A percentile compares a stretch with the other conserved stretches of the same genome.
phyloP scores from a whole-genome alignment of 1,140 invertebrate species.

The Leptestheria dahalacensis region DNA sequence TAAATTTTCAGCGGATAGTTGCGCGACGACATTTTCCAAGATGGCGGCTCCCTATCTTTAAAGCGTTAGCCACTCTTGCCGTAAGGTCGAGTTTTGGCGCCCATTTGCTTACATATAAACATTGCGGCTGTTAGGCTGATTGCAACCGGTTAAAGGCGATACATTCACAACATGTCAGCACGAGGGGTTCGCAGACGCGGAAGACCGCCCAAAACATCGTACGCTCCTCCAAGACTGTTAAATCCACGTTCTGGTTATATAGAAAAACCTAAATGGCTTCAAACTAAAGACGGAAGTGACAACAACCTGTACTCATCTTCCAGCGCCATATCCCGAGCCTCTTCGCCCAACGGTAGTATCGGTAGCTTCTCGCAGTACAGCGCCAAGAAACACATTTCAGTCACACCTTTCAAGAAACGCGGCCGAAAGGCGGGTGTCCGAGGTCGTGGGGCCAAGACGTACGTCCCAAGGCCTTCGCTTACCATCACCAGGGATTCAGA shows the following conservation, averaged over 20 bases:
- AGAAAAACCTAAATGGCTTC: slow-evolving; percentile 81
- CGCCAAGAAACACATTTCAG: slow-evolving; percentile 18
- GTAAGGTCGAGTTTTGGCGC: slow-evolving; percentile 9
- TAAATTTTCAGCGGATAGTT: slow-evolving; percentile 19
- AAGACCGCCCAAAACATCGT: slow-evolving; percentile 68
- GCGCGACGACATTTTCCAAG: slow-evolving; percentile 12
- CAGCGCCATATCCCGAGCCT: slow-evolving; percentile 54
- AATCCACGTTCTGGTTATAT: slow-evolving; percentile 69
- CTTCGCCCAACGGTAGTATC: slow-evolving; percentile 54
- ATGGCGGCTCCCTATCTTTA: slow-evolving; percentile 1
- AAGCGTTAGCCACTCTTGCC: background rate
- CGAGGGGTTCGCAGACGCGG: slow-evolving; percentile 71
- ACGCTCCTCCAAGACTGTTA: slow-evolving; percentile 37
- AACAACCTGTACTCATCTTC: slow-evolving; percentile 44
- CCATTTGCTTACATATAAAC: slow-evolving; percentile 8
- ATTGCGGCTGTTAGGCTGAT: slow-evolving; percentile 4
- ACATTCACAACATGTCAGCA: slow-evolving; percentile 51
- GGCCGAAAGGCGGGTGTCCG: slow-evolving; percentile 31
- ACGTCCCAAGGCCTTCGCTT: slow-evolving; percentile 40
- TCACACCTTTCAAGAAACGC: slow-evolving; percentile 13
- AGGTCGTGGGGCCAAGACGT: slow-evolving; percentile 37
- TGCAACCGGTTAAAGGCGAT: too few species aligned
- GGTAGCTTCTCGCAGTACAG: slow-evolving; percentile 38
- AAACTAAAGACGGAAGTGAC: slow-evolving; percentile 44
- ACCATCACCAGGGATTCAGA: slow-evolving; percentile 44